Conservation (phyloP, 2,797 vertebrate species). For the Megaceryle alcyon region DNA sequence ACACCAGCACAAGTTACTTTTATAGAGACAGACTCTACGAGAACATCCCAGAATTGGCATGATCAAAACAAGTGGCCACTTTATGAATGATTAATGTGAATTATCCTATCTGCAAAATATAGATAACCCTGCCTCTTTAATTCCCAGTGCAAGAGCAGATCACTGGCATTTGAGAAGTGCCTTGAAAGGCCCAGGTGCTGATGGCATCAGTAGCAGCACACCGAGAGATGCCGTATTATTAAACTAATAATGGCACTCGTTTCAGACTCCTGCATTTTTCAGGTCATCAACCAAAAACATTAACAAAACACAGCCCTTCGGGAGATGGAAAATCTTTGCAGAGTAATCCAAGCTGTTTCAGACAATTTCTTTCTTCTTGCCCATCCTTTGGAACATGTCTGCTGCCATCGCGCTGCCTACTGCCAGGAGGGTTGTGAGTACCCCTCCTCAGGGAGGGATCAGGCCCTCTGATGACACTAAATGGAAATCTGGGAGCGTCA, state of each 20-base stretch:
- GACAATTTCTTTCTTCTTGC: neutral
- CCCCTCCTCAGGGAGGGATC: neutral
- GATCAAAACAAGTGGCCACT: neutral
- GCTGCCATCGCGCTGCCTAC: neutral
- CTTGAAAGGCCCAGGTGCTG: slow-evolving; percentile 28
- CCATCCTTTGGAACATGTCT: neutral
- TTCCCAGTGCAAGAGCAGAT: neutral
- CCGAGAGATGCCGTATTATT: slow-evolving; percentile 10
- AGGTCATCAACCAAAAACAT: slow-evolving; percentile 57
- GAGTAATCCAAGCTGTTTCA: neutral
- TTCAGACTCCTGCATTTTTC: slow-evolving; percentile 41
- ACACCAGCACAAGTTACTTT: neutral
- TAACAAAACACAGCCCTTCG: slow-evolving; percentile 34
- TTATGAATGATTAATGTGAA: neutral
- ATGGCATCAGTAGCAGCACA: neutral
- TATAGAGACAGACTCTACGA: neutral
- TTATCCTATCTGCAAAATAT: neutral
- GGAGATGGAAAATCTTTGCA: slow-evolving; percentile 29
- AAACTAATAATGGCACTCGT: slow-evolving; percentile 16
- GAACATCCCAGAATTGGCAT: neutral
- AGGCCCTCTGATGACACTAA: neutral
- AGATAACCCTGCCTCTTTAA: neutral
- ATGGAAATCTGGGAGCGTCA: neutral
- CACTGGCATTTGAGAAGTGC: slow-evolving; percentile 2
- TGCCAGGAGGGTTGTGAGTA: neutral